Base-by-base conservation (phyloP, 2,888 invertebrate genomes). In the Eupithecia tripunctaria region DNA sequence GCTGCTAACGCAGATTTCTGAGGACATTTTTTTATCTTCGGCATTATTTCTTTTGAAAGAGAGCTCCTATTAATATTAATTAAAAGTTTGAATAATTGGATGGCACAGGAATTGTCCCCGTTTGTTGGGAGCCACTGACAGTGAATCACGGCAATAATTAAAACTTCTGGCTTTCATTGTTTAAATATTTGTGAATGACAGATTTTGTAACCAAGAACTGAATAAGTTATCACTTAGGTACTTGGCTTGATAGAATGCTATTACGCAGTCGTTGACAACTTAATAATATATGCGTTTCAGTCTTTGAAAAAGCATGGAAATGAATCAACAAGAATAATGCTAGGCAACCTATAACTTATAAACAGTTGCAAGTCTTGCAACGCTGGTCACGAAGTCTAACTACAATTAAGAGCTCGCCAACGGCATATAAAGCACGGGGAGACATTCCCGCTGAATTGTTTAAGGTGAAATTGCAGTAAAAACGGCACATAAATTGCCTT, bases 41-140 rank as follows among this genome's bases (percentile, higher is more conserved):
- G 90, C 90, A 89, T 93, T 92, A 90, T 92, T 94, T 93, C 93
- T 91, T 93, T 92, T 89, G 89, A 89, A 91, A 93, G 88, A 90
- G 90, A 90, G 90, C 88, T 89, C 88, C 93, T 94, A 94, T 93
- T 94, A 93, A 94, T 94, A 94, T 94, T 94, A 94, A 94, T 94
- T 94, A 94, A 94, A 94, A 94, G 91, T 94, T 94, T 93, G 91
- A 92, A 93, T 93, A 93, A 94, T 91, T 93, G 91, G 93, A 93
- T 91, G 89, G 88, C 90, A 91, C 90, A 85, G 84, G 90, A 89
- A 93, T 93, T 92, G 91, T 93, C 89, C 89, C 81, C 89, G 91
- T 91, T 81, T 91, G 91, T 91, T 87, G 87, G 87, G 87, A 85
- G 87, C 88, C 89, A 84, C 88, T 86, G 88, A 86, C 88, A 89